These are phyloP conservation scores for Drosophila aldrichi DNA, from an alignment of 2,888 invertebrate species.

Conservation along the genomic window DNA sequence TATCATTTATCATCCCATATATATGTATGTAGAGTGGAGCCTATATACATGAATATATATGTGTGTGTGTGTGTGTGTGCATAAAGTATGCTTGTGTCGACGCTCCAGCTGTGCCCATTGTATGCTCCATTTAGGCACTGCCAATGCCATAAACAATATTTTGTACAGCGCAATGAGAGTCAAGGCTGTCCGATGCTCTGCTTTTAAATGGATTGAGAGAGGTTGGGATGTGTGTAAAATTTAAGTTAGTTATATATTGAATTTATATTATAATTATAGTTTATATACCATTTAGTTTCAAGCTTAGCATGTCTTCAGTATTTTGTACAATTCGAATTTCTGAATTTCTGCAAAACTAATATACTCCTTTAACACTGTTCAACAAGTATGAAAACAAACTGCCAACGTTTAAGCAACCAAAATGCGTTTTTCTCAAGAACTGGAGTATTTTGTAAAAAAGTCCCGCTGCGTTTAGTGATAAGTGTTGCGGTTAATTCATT, in stretches of 20 bases:
- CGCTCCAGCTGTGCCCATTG: constrained; percentile 61
- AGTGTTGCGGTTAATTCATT: constrained; percentile 51
- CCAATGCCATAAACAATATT: constrained; percentile 38
- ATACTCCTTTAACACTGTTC: background rate
- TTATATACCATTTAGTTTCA: too few relatives aligned
- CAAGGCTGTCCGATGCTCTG: constrained; percentile 6
- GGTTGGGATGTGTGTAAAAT: background rate
- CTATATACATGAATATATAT: background rate
- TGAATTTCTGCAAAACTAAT: background rate
- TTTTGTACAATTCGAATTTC: too few relatives aligned
- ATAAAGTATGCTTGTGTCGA: constrained; percentile 7
- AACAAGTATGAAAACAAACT: constrained; percentile 14
- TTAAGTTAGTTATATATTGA: too few relatives aligned
- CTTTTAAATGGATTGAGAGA: background rate
- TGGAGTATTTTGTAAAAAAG: constrained; percentile 27
- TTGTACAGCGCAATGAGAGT: constrained; percentile 23
- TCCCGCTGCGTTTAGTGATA: constrained; percentile 49
- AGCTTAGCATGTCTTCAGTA: too few relatives aligned
- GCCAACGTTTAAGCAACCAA: constrained; percentile 18
- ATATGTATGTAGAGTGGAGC: background rate
- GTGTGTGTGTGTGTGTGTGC: background rate
- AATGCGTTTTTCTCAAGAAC: constrained; percentile 34
- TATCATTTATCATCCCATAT: constrained; percentile 64
- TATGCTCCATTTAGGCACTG: constrained; percentile 44
- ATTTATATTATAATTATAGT: too few relatives aligned